phyloP scores from a whole-genome alignment of 2,113 vertebrate genomes.

The Sorex fumeus region DNA sequence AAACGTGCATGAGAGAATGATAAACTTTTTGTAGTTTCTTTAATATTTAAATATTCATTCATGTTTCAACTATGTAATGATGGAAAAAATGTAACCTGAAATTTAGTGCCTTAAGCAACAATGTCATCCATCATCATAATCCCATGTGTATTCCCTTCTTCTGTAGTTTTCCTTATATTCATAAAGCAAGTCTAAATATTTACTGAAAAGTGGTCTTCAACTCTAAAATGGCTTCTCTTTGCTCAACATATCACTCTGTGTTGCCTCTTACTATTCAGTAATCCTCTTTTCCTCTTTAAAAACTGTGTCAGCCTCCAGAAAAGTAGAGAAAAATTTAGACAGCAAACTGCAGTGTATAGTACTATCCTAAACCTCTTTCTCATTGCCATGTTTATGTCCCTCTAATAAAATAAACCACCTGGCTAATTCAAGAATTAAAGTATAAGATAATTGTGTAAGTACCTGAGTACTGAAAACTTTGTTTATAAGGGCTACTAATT shows the following conservation, averaged over 20 bases:
- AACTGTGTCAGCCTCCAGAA: not conserved
- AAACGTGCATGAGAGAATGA: not conserved
- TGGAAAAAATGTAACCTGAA: not conserved
- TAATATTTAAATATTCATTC: not conserved
- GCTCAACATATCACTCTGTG: not conserved
- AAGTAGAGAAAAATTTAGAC: not conserved
- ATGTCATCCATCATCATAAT: not conserved
- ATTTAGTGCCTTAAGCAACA: not conserved
- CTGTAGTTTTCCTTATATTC: not conserved
- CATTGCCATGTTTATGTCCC: not conserved
- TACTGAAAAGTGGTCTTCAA: not conserved
- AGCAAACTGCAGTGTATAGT: not conserved
- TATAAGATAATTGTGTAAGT: not conserved
- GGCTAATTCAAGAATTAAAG: not conserved
- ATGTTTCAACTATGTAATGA: not conserved
- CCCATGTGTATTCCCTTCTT: not conserved
- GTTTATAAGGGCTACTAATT: not conserved
- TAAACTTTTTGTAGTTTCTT: not conserved
- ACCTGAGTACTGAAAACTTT: not conserved
- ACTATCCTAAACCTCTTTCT: slow-evolving; percentile 2
- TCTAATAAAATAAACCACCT: not conserved
- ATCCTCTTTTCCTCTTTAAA: not conserved
- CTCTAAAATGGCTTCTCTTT: not conserved
- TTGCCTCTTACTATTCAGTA: not conserved
- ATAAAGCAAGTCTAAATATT: not conserved